These are phyloP conservation scores for Morus bassanus DNA, from an alignment of 2,797 vertebrate species.

Conservation along the genomic window DNA sequence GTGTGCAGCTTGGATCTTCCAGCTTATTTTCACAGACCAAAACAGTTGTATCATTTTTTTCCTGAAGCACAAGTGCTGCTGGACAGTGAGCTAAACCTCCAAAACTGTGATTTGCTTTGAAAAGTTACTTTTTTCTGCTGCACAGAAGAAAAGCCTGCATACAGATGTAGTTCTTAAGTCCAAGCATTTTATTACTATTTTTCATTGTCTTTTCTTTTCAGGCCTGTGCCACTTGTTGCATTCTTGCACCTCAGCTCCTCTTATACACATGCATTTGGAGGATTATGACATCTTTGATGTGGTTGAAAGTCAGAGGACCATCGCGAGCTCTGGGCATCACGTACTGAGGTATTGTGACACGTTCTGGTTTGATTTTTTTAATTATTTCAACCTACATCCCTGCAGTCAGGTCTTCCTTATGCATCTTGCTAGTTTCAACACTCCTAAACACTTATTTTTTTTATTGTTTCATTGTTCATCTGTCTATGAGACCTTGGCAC, in stretches of 20 bases:
- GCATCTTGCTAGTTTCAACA: background rate
- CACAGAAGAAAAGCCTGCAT: background rate
- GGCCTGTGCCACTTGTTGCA: background rate
- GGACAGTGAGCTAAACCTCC: background rate
- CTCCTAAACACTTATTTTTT: background rate
- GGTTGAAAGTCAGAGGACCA: background rate
- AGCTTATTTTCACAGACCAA: background rate
- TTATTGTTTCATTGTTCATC: background rate
- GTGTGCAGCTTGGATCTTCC: background rate
- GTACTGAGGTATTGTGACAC: background rate
- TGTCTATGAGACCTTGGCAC: background rate
- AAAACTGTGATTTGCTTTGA: background rate
- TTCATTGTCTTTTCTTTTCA: background rate
- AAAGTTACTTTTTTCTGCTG: background rate
- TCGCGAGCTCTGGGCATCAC: background rate
- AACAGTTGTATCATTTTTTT: background rate
- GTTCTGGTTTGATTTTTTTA: background rate
- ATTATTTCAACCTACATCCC: background rate
- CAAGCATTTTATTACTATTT: background rate
- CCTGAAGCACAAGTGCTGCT: background rate
- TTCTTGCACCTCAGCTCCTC: background rate
- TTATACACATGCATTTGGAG: accelerated
- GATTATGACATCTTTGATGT: background rate
- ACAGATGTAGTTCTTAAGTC: background rate
- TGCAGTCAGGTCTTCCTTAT: background rate